Evolutionary conservation across 2,888 invertebrate species (phyloP), one percentile per base, ranked within the genome.

Genomic region (Pachycephus smyrnensis): DNA sequence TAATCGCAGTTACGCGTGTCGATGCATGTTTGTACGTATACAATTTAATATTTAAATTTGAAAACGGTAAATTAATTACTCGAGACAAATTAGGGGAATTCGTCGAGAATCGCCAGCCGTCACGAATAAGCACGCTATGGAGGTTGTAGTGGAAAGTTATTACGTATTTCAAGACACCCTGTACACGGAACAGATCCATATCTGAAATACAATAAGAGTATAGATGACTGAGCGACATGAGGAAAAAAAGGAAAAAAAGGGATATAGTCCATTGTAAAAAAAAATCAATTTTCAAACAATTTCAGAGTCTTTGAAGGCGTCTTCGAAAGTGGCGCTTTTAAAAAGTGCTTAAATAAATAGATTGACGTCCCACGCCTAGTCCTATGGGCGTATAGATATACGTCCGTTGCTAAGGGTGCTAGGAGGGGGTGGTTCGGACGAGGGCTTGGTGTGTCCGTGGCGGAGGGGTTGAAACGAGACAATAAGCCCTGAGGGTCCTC

Each of bases 331-430:
- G 71, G 71, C 82, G 82, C 86, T 85, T 89, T 87, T 55, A 55
- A 88, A 89, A 89, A 89, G 89, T 86, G 89, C 89, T 89, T 89
- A 88, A 89, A 89, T 90, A 90, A 90, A 90, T 90, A 89, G 87
- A 88, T 89, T 88, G 83, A 84, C 85, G 84, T 84, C 84, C 82
- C 31, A 78, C 79, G 84, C 9, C 55, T 74, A 75, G 79, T 30
- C 37, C 36, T n/a, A 55, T 31, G 12, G 33, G 3, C 35, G 11
- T 55, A 69, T 35, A 30, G 35, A 32, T 40, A 75, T 33, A 37
- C 12, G 78, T 32, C 31, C 71, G 71, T 33, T 31, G 69, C 35
- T 75, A 40, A n/a, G 30, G 69, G 75, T 75, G 36, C 40, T 69
- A 75, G 69, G 77, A 79, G 37, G 73, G 71, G 73, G 73, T 69